phyloP scores from a whole-genome alignment of 1,140 invertebrate genomes.

The Ctenoplectra terminalis region DNA sequence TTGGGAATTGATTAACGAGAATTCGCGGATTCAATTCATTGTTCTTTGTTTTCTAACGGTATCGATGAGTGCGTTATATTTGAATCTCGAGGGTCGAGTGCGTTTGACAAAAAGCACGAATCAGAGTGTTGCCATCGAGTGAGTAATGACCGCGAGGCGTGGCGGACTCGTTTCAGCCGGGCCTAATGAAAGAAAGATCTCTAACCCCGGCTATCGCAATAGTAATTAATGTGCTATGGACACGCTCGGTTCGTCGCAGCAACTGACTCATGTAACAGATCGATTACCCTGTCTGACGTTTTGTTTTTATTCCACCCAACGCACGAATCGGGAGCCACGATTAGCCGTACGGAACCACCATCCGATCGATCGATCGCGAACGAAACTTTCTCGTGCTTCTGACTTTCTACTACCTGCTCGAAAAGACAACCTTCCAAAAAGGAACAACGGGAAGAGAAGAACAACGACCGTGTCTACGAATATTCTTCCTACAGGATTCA shows the following conservation, averaged over 20 bases:
- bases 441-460: background rate
- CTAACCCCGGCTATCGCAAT: background rate
- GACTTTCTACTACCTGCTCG: background rate
- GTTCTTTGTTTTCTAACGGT: background rate
- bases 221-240: slow-evolving; percentile 53
- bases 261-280: slow-evolving; percentile 50
- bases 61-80: background rate
- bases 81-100: background rate
- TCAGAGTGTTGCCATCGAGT: slow-evolving; percentile 15
- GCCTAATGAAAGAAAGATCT: slow-evolving; percentile 27
- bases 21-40: background rate
- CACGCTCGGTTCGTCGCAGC: slow-evolving; percentile 52
- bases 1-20: too few species aligned
- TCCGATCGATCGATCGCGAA: background rate
- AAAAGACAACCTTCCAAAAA: too few species aligned
- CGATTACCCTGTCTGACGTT: background rate
- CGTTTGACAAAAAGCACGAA: slow-evolving; percentile 4
- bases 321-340: background rate
- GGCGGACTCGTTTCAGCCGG: slow-evolving; percentile 16
- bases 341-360: background rate
- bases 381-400: background rate
- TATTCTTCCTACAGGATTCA: too few species aligned
- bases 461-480: background rate
- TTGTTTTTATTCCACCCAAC: background rate
- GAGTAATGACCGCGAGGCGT: slow-evolving; percentile 27